These are phyloP conservation scores for Helicorthomorpha holstii DNA, from an alignment of 1,140 invertebrate genomes.

Conservation along the genomic window DNA sequence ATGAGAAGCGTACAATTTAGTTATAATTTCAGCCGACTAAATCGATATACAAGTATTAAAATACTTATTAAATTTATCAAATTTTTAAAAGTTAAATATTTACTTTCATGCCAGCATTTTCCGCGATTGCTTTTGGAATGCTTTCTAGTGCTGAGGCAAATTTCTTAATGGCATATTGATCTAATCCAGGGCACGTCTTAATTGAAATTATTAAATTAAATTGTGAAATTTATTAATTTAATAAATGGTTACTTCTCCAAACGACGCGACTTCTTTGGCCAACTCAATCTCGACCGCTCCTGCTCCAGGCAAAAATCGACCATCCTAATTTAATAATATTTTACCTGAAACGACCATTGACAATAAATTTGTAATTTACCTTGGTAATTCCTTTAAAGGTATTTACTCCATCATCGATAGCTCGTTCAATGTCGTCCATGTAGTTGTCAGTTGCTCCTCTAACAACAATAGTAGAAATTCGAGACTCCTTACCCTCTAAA, in stretches of 20 bases:
- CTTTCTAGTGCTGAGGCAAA: conserved; percentile 81
- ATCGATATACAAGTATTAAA: conserved; percentile 4
- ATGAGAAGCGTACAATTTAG: conserved; percentile 80
- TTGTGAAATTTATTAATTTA: conserved; percentile 2
- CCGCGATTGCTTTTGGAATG: conserved; percentile 80
- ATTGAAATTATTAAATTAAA: conserved; percentile 3
- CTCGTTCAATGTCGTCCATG: conserved; percentile 97
- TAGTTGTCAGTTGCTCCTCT: conserved; percentile 94
- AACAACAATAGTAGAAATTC: conserved; percentile 82
- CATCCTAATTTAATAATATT: conserved; percentile 32
- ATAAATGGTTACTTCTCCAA: conserved; percentile 43
- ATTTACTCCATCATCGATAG: conserved; percentile 97
- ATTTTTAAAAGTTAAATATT: conserved; percentile 1
- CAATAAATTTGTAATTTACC: conserved; percentile 18
- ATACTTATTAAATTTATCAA: background rate
- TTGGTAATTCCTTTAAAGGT: conserved; percentile 79
- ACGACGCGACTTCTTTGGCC: conserved; percentile 62
- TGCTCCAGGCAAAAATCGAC: conserved; percentile 73
- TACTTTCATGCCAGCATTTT: conserved; percentile 76
- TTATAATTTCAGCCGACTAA: conserved; percentile 62
- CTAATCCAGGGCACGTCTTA: conserved; percentile 68
- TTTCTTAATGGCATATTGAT: conserved; percentile 92
- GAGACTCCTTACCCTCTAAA: conserved; percentile 44
- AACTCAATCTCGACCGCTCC: conserved; percentile 91
- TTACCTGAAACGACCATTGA: background rate